Evolutionary conservation across 2,888 invertebrate species (phyloP).

Genomic region (Ametastegia equiseti): DNA sequence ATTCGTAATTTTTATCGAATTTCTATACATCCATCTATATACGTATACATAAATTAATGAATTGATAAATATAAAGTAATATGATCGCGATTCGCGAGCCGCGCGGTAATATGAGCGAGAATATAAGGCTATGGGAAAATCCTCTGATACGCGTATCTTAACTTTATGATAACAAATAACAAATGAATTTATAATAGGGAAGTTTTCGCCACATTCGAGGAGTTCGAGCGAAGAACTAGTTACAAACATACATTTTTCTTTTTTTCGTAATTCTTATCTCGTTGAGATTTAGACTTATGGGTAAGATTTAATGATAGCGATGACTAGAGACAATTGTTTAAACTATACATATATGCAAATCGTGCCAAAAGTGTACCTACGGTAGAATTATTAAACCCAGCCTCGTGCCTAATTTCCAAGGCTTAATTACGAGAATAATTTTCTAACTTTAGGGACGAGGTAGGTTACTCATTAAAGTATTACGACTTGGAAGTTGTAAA

Average conservation of each 20-base stretch:
- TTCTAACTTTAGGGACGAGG: slow-evolving; percentile 11
- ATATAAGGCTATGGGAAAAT: not conserved
- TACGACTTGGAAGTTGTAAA: slow-evolving; percentile 49
- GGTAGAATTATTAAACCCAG: not conserved
- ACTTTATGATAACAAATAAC: not conserved
- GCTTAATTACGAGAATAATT: slow-evolving; percentile 17
- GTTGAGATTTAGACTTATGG: not conserved
- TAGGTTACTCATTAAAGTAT: slow-evolving; percentile 37
- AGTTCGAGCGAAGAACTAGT: not conserved
- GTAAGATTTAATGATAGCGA: not conserved
- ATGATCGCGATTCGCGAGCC: not conserved
- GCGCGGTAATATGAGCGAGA: not conserved
- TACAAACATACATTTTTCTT: not conserved
- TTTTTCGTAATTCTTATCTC: not conserved
- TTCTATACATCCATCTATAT: not conserved
- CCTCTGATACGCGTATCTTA: not conserved
- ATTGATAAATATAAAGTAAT: too few relatives aligned
- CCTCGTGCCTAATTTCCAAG: not conserved
- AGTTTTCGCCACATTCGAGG: not conserved
- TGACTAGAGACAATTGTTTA: not conserved
- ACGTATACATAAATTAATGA: not conserved
- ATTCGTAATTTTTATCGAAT: too few relatives aligned
- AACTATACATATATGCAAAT: not conserved
- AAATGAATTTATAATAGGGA: not conserved
- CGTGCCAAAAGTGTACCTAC: not conserved